phyloP scores from a whole-genome alignment of 1,140 invertebrate species.

The Steinernema feltiae region DNA sequence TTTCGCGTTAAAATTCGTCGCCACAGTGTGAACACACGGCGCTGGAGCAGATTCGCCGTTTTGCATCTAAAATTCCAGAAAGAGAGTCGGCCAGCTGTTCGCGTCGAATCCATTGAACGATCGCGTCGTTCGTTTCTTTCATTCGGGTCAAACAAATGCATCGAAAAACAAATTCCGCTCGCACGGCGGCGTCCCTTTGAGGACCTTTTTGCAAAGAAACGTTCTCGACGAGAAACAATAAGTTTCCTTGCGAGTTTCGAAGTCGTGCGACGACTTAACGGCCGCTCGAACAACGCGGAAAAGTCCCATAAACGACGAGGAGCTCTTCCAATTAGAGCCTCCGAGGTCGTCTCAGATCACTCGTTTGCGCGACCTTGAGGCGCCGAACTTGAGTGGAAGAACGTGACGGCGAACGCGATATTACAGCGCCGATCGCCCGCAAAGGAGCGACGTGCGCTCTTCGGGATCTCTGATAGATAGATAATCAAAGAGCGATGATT shows the following conservation, averaged over 20 bases:
- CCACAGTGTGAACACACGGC: too few species aligned
- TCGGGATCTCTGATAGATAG: not conserved
- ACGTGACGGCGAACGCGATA: not conserved
- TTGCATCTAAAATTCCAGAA: too few species aligned
- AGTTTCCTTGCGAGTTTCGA: not conserved
- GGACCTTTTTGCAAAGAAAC: not conserved
- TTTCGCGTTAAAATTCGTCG: too few species aligned
- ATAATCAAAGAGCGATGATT: not conserved
- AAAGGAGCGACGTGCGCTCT: not conserved
- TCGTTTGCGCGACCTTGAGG: not conserved
- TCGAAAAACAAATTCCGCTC: not conserved
- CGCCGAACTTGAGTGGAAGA: not conserved
- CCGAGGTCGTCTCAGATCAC: not conserved
- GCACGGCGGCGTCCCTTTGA: too few species aligned
- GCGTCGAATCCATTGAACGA: too few species aligned
- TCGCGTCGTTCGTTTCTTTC: too few species aligned
- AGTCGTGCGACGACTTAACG: not conserved
- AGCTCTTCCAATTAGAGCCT: not conserved
- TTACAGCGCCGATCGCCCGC: not conserved
- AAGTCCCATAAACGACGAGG: not conserved
- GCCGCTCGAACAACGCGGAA: not conserved
- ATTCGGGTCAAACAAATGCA: too few species aligned
- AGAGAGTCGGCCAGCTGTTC: too few species aligned
- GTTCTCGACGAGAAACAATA: too few species aligned
- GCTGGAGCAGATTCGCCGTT: too few species aligned